Percentiles rank a stretch among this genome's conserved stretches.
phyloP scores from a whole-genome alignment of 2,113 vertebrate species.

The Furnarius figulus region DNA sequence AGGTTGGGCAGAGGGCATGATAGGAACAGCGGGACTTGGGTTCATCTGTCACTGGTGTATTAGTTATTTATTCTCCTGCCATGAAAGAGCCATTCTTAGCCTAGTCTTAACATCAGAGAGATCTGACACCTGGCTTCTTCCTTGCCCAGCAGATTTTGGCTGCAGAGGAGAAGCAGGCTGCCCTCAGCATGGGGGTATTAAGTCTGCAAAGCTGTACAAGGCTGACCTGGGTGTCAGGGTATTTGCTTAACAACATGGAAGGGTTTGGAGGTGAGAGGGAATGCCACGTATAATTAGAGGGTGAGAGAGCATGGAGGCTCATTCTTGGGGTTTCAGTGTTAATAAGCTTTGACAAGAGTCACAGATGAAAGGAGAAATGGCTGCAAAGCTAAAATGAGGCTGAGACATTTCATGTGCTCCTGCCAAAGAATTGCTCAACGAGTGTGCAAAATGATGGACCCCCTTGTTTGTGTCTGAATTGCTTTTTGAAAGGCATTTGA shows the following conservation, averaged over 20 bases:
- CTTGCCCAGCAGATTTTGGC: not conserved
- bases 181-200: not conserved
- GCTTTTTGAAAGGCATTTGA: not conserved
- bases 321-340: not conserved
- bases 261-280: not conserved
- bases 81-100: not conserved
- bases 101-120: not conserved
- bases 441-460: rapidly evolving
- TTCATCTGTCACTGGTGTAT: not conserved
- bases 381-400: not conserved
- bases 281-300: not conserved
- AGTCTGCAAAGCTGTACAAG: not conserved
- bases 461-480: not conserved
- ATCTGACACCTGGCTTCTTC: not conserved
- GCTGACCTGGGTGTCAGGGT: not conserved
- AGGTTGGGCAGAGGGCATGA: not conserved
- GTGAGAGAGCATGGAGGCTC: not conserved
- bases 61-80: not conserved
- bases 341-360: not conserved
- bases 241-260: not conserved
- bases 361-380: not conserved
- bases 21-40: not conserved
- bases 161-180: not conserved
- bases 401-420: not conserved
- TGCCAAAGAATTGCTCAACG: not conserved